Percentiles rank a stretch among this genome's conserved stretches.
Evolutionary conservation across 2,888 invertebrate species (phyloP).

Genomic region (Eristalinus aeneus): DNA sequence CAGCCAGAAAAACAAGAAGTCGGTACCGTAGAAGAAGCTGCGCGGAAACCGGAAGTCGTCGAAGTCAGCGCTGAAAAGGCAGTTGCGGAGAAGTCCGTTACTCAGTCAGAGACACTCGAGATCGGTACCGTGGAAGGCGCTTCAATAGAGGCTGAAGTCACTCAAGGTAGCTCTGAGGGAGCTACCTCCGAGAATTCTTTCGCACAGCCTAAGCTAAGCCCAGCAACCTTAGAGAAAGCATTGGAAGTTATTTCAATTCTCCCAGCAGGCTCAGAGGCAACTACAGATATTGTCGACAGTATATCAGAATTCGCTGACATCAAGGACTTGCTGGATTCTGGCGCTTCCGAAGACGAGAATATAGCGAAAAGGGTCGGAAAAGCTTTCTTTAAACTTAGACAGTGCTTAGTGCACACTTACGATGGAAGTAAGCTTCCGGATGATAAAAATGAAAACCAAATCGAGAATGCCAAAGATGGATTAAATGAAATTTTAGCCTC

Average conservation of each 20-base stretch:
- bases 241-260: conserved; percentile 21
- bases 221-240: conserved; percentile 5
- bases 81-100: background rate
- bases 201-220: background rate
- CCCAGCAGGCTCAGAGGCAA: background rate
- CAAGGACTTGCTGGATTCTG: conserved; percentile 28
- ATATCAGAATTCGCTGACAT: conserved; percentile 32
- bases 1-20: conserved; percentile 34
- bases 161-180: background rate
- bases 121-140: background rate
- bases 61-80: background rate
- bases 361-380: conserved; percentile 70
- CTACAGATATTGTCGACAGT: background rate
- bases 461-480: conserved; percentile 72
- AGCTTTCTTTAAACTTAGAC: conserved; percentile 75
- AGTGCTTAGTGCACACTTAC: conserved; percentile 78
- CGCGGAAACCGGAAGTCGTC: background rate
- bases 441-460: conserved; percentile 49
- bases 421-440: conserved; percentile 72
- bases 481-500: conserved; percentile 47
- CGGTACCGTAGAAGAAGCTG: background rate
- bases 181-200: background rate
- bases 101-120: conserved; percentile 15
- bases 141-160: background rate
- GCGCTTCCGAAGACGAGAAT: conserved; percentile 13